Evolutionary conservation across 1,140 invertebrate genomes (phyloP), one percentile per base, ranked within the genome.

Genomic region (Euura lappo): DNA sequence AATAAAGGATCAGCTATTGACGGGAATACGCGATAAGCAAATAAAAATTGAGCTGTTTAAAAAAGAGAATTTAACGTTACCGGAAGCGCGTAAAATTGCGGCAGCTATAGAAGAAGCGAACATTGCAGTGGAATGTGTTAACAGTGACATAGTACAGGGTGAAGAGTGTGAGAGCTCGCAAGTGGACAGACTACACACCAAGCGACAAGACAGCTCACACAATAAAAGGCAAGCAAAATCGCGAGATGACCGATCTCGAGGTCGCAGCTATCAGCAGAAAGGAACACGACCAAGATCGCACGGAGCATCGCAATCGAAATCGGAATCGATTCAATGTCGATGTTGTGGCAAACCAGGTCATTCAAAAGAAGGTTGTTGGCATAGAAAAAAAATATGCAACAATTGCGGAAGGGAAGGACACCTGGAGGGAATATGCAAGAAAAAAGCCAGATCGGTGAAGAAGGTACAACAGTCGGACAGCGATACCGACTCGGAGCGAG

Each of bases 41-140:
- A 71, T 65, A 13, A 64, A 64, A 43, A 45, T 74, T 3, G 70
- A 68, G 8, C 45, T 74, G 2, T 76, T 76, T 65, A 69, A 70
- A n/a, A 5, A 45, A 45, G 60, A 5, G 45, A 71, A 7, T 44
- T 10, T 73, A 4, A 73, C 72, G 43, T 73, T 73, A 42, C 68
- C 60, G 13, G 13, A 13, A n/a, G 68, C 72, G 3, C 42, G 42
- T 7, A 69, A 43, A n/a, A 66, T 66, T 8, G 69, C 72, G 2
- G n/a, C 45, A 7, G 69, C 72, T 3, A 8, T 42, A 65, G 72
- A 74, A 70, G 60, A 8, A 8, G 72, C 51, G 45, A 13, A 28
- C 28, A 28, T 28, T 28, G 28, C 28, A 28, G 28, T 28, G 28
- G 28, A 28, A 28, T 28, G 28, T 28, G 28, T 28, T 28, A 28